phyloP scores from a whole-genome alignment of 2,113 vertebrate genomes.

The Sander lucioperca region DNA sequence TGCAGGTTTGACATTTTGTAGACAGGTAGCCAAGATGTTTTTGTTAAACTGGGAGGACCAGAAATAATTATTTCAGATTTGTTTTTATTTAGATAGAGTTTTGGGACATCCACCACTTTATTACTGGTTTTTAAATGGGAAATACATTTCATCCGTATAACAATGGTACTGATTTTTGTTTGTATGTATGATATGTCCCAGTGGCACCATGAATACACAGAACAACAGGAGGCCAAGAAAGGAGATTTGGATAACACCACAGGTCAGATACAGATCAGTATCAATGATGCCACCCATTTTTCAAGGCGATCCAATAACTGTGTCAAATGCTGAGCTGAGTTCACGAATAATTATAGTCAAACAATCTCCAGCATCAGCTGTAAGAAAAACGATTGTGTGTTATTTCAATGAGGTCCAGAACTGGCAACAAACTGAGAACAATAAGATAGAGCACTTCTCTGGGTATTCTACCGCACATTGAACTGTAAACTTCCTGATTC shows the following conservation, averaged over 20 bases:
- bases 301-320: neutral
- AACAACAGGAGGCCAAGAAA: neutral
- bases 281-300: neutral
- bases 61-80: neutral
- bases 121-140: neutral
- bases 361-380: neutral
- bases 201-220: neutral
- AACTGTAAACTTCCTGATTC: neutral
- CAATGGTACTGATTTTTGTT: neutral
- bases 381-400: neutral
- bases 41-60: neutral
- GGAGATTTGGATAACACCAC: neutral
- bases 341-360: neutral
- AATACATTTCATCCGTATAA: neutral
- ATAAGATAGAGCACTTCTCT: neutral
- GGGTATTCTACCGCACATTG: neutral
- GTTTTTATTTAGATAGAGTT: neutral
- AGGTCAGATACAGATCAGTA: neutral
- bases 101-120: no score
- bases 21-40: neutral
- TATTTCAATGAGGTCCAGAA: neutral
- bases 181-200: neutral
- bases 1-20: neutral
- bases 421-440: neutral
- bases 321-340: neutral